phyloP scores from a whole-genome alignment of 53 echinoderm and acorn worm genomes.

The Henricia sp. region DNA sequence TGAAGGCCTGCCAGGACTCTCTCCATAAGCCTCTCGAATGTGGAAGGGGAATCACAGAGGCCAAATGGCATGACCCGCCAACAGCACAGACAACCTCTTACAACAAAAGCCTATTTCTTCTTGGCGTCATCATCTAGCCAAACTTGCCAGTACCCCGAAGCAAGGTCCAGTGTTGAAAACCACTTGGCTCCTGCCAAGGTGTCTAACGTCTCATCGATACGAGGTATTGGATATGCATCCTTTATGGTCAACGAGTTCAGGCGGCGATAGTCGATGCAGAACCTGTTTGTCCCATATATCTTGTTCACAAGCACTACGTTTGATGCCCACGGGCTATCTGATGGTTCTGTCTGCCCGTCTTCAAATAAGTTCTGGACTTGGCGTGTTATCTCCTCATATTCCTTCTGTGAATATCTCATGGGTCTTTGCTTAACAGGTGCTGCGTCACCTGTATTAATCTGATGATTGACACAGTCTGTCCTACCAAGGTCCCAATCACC shows the following conservation, averaged over 20 bases:
- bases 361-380: constrained; percentile 22
- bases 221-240: too few species aligned
- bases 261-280: constrained; percentile 63
- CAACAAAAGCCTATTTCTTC: constrained; percentile 52
- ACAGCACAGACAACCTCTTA: constrained; percentile 43
- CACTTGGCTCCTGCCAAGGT: too few species aligned
- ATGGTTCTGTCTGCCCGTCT: constrained; percentile 58
- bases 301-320: constrained; percentile 16
- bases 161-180: too few species aligned
- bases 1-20: too few species aligned
- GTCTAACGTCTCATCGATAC: too few species aligned
- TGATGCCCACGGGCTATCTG: constrained; percentile 68
- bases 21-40: constrained; percentile 1
- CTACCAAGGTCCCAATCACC: constrained; percentile 53
- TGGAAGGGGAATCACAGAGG: background rate
- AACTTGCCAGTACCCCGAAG: too few species aligned
- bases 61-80: constrained; percentile 48
- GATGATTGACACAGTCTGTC: constrained; percentile 62
- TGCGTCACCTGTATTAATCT: constrained; percentile 51
- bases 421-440: constrained; percentile 49
- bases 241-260: constrained; percentile 63
- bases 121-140: too few species aligned
- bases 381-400: constrained; percentile 55
- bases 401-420: constrained; percentile 28
- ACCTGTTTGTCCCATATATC: constrained; percentile 61